Base-by-base conservation (phyloP, 2,888 invertebrate species). In the Ypsolopha sequella region DNA sequence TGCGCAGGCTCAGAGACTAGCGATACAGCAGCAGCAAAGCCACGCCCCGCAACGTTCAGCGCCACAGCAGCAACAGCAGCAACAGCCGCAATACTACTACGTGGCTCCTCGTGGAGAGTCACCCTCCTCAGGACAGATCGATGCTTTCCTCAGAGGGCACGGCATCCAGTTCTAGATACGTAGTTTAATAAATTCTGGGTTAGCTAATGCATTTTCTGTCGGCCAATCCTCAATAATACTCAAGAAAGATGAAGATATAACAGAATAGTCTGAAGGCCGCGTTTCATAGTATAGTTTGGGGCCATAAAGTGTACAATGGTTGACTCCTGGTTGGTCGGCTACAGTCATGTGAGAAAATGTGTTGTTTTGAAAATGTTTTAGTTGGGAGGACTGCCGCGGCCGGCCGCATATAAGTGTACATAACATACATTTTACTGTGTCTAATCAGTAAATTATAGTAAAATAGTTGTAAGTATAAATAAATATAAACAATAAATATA, bases 61-160 rank as follows among this genome's bases (percentile, higher is more conserved):
- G 68, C 4, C 62, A 53, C 1, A 50, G 48, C 33, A 13, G 7
- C 47, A 47, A 35, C 46, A 51, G 11, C 60, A 68, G 51, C 62
- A 70, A 2, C 63, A 62, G 33, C 76, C 68, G 41, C 70, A 68
- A 57, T 64, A 46, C 58, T 91, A 90, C 72, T 91, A 89, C 70
- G 84, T 90, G 36, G 89, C 90, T 36, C 89, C 89, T 0, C 78
- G 82, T 50, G 57, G 59, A 1, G 82, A 90, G 53, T 66, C 71
- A 0, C 64, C 67, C 36, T 89, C 91, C 44, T 85, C 89, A 41
- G 92, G 93, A 6, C 94, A 93, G 70, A 93, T 95, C 64, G 94
- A 94, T 70, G 92, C 93, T 52, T 95, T 94, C 80, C 88, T 95
- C 55, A 88, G 93, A 73, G 92, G 92, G 52, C 91, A 91, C 70